Conservation (phyloP, 2,113 vertebrate genomes). For the Phasianus colchicus region DNA sequence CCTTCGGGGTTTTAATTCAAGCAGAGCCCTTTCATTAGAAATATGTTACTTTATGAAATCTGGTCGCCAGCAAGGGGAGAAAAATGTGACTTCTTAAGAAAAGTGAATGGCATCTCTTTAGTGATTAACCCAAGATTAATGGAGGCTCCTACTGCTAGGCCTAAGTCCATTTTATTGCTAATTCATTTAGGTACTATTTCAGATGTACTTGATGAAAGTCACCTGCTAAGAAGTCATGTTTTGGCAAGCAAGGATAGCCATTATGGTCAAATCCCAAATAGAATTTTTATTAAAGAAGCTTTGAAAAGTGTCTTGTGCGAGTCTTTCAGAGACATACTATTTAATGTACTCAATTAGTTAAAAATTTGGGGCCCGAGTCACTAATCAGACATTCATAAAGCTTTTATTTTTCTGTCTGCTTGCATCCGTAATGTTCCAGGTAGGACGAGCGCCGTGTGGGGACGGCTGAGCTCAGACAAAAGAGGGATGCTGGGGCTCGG, state of each 20-base stretch:
- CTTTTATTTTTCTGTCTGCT: background rate
- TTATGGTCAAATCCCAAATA: constrained; percentile 92
- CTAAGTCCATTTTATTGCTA: constrained; percentile 99
- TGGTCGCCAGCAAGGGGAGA: constrained; percentile 93
- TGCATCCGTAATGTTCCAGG: constrained; percentile 58
- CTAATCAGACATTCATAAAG: constrained; percentile 56
- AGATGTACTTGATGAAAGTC: constrained; percentile 93
- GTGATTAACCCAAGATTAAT: constrained; percentile 99
- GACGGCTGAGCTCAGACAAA: constrained; percentile 62
- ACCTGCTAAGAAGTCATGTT: constrained; percentile 98
- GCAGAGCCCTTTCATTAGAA: constrained; percentile 99
- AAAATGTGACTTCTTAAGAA: constrained; percentile 98
- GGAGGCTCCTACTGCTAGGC: constrained; percentile 94
- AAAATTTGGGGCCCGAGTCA: constrained; percentile 67
- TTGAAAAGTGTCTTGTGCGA: constrained; percentile 84
- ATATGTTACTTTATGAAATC: constrained; percentile 97
- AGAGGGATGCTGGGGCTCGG: background rate
- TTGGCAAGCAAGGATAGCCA: constrained; percentile 93
- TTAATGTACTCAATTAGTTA: constrained; percentile 83
- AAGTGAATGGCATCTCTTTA: constrained; percentile 99
- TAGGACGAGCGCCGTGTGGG: constrained; percentile 57
- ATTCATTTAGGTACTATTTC: constrained; percentile 99
- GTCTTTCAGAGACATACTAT: constrained; percentile 76
- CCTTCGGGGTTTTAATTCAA: constrained; percentile 94
- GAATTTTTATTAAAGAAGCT: constrained; percentile 87